Evolutionary conservation across 2,113 vertebrate genomes (phyloP), one percentile per base, ranked within the genome.

Genomic region (Dipodomys spectabilis): DNA sequence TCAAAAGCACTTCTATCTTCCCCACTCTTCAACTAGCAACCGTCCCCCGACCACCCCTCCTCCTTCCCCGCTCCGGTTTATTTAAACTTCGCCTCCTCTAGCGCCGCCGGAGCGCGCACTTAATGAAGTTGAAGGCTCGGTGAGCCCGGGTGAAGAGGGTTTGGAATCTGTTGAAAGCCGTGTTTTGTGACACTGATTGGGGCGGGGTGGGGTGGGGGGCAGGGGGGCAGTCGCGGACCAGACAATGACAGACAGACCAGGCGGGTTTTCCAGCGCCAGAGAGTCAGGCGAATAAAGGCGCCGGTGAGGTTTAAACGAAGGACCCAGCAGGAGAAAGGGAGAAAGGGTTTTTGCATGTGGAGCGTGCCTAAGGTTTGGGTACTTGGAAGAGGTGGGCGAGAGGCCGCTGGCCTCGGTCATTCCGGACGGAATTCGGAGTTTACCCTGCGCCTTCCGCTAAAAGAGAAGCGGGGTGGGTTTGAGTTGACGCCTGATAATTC

Each of bases 101-200:
- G 97, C 92, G 93, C 84, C 64, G 94, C 95, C 32, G 69, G 39
- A 94, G 93, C 95, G 92, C 92, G 30, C 94, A 78, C 96, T 97
- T 94, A 96, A 97, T 95, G 96, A 95, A 95, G 94, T 95, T 92
- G 94, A 97, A 97, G 96, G 96, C 96, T 95, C 91, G 84, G 96
- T 95, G 94, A 92, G 96, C 95, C 95, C 28, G 92, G 96, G 93
- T 95, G 96, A 97, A 95, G 96, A 97, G 97, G 94, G 95, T 95
- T 95, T 95, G 95, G 96, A 95, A 96, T 97, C 96, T 96, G 96
- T 94, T 97, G 97, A 97, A 97, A 97, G 92, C 92, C 94, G 94
- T 82, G 95, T 97, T 97, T 97, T 97, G 97, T 97, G 97, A 97
- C 95, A 95, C 96, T 97, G 97, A 97, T 97, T 96, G 96, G 93